Evolutionary conservation across 2,797 vertebrate genomes (phyloP).

Genomic region (Lepus oiostolus): DNA sequence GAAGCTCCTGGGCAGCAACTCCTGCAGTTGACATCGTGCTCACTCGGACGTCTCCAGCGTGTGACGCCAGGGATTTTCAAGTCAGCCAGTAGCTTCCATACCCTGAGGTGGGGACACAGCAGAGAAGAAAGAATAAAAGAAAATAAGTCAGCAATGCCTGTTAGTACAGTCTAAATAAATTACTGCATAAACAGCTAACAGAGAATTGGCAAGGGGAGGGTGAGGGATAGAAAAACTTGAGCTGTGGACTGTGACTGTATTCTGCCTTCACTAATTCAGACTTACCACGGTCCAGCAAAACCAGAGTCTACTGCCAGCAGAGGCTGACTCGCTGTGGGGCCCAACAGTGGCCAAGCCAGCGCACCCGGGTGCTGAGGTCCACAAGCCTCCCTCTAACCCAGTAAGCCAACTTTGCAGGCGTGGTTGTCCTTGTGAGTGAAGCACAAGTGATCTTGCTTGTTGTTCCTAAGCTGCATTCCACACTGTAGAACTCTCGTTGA

Average conservation of each 20-base stretch:
- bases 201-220: neutral
- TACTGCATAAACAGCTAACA: no score
- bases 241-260: neutral
- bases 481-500: neutral
- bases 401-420: neutral
- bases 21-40: constrained; percentile 96
- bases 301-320: neutral
- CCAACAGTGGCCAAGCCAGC: neutral
- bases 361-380: neutral
- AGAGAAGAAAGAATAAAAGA: constrained; percentile 71
- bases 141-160: neutral
- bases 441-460: neutral
- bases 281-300: constrained; percentile 6
- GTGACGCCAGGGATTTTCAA: constrained; percentile 86
- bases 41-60: constrained; percentile 90
- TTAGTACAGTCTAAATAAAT: neutral
- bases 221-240: neutral
- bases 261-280: neutral
- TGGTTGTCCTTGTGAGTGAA: neutral
- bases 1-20: constrained; percentile 95
- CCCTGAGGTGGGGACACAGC: constrained; percentile 85
- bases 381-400: neutral
- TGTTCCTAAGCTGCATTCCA: no score
- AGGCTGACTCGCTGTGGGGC: constrained; percentile 35
- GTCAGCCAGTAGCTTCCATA: constrained; percentile 87